Evolutionary conservation across 2,888 invertebrate species (phyloP).

Genomic region (Idaea straminata): DNA sequence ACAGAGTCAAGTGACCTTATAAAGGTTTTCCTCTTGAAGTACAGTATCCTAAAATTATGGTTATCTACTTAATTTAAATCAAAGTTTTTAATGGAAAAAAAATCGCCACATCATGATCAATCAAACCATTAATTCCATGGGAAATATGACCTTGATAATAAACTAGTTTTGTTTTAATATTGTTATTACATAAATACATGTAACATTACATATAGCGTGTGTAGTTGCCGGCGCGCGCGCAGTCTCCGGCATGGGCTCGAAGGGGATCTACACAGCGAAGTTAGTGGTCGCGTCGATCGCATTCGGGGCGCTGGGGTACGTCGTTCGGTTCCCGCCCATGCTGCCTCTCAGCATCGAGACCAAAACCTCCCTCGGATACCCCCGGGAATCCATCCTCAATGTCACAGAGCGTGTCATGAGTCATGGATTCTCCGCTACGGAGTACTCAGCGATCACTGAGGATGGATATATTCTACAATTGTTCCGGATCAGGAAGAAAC

Average conservation of each 20-base stretch:
- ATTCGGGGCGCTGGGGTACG: constrained; percentile 21
- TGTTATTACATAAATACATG: not conserved
- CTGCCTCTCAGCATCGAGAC: constrained; percentile 23
- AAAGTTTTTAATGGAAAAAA: not conserved
- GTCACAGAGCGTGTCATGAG: constrained; percentile 25
- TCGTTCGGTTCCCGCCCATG: constrained; percentile 14
- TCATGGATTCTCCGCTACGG: constrained; percentile 50
- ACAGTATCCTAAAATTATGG: not conserved
- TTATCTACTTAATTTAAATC: too few species aligned
- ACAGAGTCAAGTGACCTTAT: too few species aligned
- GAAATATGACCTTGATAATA: not conserved
- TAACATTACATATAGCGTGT: not conserved
- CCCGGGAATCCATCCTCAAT: constrained; percentile 25
- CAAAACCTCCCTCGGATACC: constrained; percentile 28
- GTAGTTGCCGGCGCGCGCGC: not conserved
- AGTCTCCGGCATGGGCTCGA: constrained; percentile 21
- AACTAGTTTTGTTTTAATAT: not conserved
- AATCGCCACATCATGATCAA: not conserved
- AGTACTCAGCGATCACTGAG: constrained; percentile 51
- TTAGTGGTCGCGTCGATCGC: constrained; percentile 20
- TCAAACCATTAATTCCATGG: not conserved
- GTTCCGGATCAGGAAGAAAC: constrained; percentile 47
- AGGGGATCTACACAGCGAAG: constrained; percentile 21
- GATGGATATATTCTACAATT: constrained; percentile 59
- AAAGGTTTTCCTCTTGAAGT: too few species aligned